phyloP scores from a whole-genome alignment of 2,113 vertebrate species.

The Parus major region DNA sequence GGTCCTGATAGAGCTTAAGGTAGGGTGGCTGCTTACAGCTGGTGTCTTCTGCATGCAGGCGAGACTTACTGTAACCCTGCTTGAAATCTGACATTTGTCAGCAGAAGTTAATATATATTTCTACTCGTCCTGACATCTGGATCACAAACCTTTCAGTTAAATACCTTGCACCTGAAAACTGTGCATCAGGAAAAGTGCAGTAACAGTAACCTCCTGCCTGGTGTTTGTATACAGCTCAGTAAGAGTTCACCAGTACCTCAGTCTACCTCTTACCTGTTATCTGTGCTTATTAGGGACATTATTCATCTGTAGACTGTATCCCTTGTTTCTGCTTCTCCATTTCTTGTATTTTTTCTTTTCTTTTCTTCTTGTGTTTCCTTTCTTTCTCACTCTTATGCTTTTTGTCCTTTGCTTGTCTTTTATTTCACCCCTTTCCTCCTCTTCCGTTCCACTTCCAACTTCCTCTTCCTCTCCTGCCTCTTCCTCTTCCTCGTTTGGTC shows the following conservation, averaged over 20 bases:
- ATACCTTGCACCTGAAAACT: not conserved
- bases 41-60: not conserved
- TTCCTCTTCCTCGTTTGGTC: constrained; percentile 72
- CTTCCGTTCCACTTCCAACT: constrained; percentile 72
- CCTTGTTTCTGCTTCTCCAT: constrained; percentile 79
- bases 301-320: constrained; percentile 74
- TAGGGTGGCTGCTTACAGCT: constrained; percentile 29
- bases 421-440: constrained; percentile 71
- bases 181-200: not conserved
- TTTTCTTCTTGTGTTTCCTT: constrained; percentile 71
- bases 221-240: constrained; percentile 26
- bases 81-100: not conserved
- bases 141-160: not conserved
- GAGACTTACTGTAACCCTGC: not conserved
- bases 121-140: not conserved
- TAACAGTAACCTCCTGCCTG: constrained; percentile 16
- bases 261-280: constrained; percentile 53
- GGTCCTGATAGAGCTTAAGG: constrained; percentile 4
- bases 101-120: not conserved
- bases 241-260: constrained; percentile 16
- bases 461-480: constrained; percentile 67
- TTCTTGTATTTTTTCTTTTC: constrained; percentile 74
- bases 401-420: constrained; percentile 81
- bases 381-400: constrained; percentile 75
- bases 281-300: constrained; percentile 67